Evolutionary conservation across 2,888 invertebrate genomes (phyloP).

Genomic region (Homarus gammarus): DNA sequence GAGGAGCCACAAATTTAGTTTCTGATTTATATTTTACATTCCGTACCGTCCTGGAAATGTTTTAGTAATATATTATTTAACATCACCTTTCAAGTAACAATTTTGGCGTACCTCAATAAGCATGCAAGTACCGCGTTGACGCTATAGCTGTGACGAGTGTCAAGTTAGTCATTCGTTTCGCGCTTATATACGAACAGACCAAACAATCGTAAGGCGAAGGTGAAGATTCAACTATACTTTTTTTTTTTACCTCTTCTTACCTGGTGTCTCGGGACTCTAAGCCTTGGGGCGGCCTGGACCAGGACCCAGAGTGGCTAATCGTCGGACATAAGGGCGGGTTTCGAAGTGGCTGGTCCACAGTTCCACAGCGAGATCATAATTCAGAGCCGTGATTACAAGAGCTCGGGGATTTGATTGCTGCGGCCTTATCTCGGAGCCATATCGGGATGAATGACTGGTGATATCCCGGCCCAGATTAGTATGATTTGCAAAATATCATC

Average conservation of each 20-base stretch:
- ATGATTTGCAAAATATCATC: constrained; percentile 75
- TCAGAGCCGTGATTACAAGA: constrained; percentile 65
- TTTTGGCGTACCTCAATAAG: constrained; percentile 8
- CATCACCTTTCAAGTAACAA: constrained; percentile 4
- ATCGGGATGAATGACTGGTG: constrained; percentile 75
- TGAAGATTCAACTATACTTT: constrained; percentile 40
- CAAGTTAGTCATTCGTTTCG: constrained; percentile 5
- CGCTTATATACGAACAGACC: constrained; percentile 20
- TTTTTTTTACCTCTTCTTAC: constrained; percentile 2
- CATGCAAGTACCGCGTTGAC: neutral
- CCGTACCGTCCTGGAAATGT: constrained; percentile 32
- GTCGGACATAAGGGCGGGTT: constrained; percentile 45
- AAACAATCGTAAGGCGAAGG: constrained; percentile 31
- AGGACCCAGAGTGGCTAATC: constrained; percentile 32
- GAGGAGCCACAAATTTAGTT: constrained; percentile 44
- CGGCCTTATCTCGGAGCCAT: constrained; percentile 71
- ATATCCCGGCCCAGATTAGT: constrained; percentile 70
- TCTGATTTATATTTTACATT: constrained; percentile 44
- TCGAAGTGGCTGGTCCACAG: constrained; percentile 54
- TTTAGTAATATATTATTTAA: constrained; percentile 29
- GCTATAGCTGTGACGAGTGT: constrained; percentile 19
- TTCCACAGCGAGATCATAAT: constrained; percentile 68
- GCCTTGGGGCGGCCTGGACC: constrained; percentile 26
- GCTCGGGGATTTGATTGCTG: constrained; percentile 64
- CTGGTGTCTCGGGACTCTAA: constrained; percentile 2